Evolutionary conservation across 1,140 invertebrate species (phyloP), one percentile per base, ranked within the genome.

Genomic region (Drosophila guanche): DNA sequence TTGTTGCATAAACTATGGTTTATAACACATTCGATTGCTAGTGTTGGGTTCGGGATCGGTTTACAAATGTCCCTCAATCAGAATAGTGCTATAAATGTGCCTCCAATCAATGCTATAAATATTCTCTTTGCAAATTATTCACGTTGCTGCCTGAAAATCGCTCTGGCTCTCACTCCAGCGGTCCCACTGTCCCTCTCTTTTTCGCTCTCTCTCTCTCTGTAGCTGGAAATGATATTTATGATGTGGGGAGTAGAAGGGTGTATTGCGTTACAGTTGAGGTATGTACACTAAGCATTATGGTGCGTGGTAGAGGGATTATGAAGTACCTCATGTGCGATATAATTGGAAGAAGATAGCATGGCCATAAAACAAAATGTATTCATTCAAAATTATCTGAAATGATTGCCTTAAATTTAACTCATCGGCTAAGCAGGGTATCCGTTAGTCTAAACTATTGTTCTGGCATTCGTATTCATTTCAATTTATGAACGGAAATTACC

Each of bases 401-500:
- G 0, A 20, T 20, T 20, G 0, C 16, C 16, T 20, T 20, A 0
- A 1, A 20, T 20, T 20, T 1, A 20, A 20, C 1, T 20, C 16
- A 20, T 20, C 16, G 1, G 16, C 16, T 20, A 20, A 20, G 16
- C 3, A 4, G 4, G 33, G 33, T 10, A 12, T 37, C 33, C 33
- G 10, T 37, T 37, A 37, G 10, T 37, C 33, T 10, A 4, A 12
- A 37, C 33, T 37, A 4, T 37, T 37, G 33, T 37, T 37, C 33
- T 4, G 33, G 10, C 33, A 37, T 37, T 37, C 33, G 12, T 4
- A 37, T 37, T 37, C 33, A 10, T 12, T 61, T 70, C 59, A 53
- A 76, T 85, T 76, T 46, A 62, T 58, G 46, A 66, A 66, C 53
- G 63, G 79, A 80, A 73, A 70, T 69, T 63, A 57, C 53, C 60